Conservation (phyloP, 2,888 invertebrate genomes). For the Drosophila trichaetosa region DNA sequence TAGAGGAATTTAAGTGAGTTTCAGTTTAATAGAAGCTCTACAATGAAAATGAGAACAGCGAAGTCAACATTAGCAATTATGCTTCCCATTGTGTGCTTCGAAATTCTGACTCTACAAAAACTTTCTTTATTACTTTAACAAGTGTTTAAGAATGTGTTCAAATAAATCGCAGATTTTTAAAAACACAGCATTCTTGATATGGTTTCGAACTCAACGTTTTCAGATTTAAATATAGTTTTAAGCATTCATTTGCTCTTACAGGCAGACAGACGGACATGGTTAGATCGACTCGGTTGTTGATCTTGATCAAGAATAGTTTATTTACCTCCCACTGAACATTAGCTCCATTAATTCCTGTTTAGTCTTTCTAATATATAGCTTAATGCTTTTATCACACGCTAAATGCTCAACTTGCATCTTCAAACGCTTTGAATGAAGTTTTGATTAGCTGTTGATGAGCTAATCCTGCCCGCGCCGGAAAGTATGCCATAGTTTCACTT, state of each 20-base stretch:
- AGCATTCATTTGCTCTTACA: background rate
- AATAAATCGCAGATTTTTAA: background rate
- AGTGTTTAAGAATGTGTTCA: background rate
- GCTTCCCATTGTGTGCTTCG: background rate
- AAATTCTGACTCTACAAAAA: background rate
- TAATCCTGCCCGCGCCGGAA: constrained; percentile 7
- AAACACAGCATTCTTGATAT: background rate
- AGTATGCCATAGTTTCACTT: constrained; percentile 13
- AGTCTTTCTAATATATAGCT: too few species aligned
- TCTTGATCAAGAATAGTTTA: background rate
- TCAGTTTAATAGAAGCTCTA: background rate
- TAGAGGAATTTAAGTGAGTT: constrained; percentile 2
- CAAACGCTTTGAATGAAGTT: constrained; percentile 8
- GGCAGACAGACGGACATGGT: background rate
- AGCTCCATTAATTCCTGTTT: background rate
- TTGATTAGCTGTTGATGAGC: constrained; percentile 24
- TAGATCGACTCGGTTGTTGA: background rate
- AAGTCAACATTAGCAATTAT: background rate
- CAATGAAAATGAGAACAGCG: background rate
- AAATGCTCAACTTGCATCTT: background rate
- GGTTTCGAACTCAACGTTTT: background rate
- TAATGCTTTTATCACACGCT: background rate
- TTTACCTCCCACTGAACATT: background rate
- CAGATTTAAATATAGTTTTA: too few species aligned
- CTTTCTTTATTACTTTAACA: background rate